Evolutionary conservation across 2,888 invertebrate genomes (phyloP).

Genomic region (Hemaris fuciformis): DNA sequence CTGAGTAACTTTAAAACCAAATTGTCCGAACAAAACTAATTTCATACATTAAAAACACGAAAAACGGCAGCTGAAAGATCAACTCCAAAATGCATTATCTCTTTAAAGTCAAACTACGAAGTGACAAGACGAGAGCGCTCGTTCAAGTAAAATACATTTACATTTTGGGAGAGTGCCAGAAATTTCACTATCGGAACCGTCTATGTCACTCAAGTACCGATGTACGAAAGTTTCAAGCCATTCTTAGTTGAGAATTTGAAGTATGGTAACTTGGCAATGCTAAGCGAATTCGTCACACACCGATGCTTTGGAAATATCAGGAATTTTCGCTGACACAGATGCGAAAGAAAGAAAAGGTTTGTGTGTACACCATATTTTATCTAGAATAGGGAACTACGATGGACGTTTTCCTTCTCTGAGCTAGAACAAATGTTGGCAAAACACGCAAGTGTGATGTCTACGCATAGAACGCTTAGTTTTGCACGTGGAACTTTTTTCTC

Average conservation of each 20-base stretch:
- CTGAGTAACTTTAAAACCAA: no score
- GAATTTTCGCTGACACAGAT: no score
- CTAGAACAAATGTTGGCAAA: no score
- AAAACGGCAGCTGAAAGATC: not conserved
- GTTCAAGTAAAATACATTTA: slow-evolving; percentile 23
- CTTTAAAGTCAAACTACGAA: slow-evolving; percentile 6
- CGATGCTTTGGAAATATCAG: not conserved
- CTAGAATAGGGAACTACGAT: no score
- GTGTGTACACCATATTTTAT: no score
- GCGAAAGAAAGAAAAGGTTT: no score
- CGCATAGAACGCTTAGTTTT: no score
- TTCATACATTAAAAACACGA: not conserved
- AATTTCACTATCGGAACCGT: slow-evolving; percentile 13
- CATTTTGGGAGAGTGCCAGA: slow-evolving; percentile 27
- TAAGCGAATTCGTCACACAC: not conserved
- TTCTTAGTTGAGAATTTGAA: not conserved
- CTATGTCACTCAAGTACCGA: not conserved
- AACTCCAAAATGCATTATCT: not conserved
- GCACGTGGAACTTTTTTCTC: no score
- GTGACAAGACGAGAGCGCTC: slow-evolving; percentile 11
- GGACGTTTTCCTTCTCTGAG: no score
- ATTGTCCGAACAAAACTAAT: not conserved
- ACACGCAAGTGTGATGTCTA: no score
- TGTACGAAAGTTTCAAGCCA: not conserved
- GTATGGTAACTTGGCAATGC: not conserved